phyloP scores from a whole-genome alignment of 2,797 vertebrate species.

The Crocodylus rhombifer region DNA sequence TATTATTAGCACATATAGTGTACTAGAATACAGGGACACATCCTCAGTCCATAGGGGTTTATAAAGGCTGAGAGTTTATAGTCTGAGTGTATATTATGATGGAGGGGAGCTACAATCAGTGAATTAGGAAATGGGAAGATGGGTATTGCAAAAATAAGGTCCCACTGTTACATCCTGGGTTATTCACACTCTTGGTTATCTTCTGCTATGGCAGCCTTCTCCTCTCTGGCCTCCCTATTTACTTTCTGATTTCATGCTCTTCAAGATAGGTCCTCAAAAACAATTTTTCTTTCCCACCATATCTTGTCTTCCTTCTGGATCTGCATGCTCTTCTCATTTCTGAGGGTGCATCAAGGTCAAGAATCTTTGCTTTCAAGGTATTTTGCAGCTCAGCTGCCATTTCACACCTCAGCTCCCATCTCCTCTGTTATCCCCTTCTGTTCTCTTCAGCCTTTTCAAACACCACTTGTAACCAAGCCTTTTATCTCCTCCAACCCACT shows the following conservation, averaged over 20 bases:
- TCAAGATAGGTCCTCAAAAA: neutral
- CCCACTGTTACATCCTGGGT: too few relatives aligned
- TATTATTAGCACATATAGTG: neutral
- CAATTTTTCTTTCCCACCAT: neutral
- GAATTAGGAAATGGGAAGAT: neutral
- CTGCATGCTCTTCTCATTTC: neutral
- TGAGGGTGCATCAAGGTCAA: neutral
- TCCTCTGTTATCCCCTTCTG: neutral
- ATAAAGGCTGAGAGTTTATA: neutral
- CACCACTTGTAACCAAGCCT: neutral
- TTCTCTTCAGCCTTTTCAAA: neutral
- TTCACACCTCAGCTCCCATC: rapidly evolving
- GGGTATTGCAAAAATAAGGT: too few relatives aligned
- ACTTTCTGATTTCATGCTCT: neutral
- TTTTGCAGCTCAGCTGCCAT: neutral
- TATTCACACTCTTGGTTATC: too few relatives aligned
- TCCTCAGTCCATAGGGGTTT: neutral
- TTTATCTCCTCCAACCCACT: neutral
- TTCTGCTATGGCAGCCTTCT: conserved; percentile 21
- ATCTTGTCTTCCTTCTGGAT: neutral
- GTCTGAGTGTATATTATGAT: neutral
- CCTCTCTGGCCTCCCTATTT: neutral
- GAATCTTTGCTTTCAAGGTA: neutral
- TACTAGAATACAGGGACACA: neutral
- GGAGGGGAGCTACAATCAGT: neutral